A percentile compares a stretch with the other conserved stretches of the same genome.
Conservation (phyloP, 2,888 invertebrate species). For the Phania funesta region DNA sequence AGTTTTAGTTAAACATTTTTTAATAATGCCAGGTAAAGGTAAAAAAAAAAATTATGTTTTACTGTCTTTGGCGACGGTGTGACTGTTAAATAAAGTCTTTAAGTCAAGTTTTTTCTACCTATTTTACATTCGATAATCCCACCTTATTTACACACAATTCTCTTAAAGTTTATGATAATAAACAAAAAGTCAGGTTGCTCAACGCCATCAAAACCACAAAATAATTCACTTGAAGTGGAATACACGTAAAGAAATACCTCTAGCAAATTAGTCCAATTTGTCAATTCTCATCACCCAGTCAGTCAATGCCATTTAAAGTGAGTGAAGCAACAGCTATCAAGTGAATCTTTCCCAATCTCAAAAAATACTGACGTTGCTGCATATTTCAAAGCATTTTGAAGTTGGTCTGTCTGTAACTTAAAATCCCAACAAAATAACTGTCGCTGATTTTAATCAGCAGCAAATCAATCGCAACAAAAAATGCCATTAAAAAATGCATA, state of each 20-base stretch:
- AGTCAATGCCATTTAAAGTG: constrained; percentile 46
- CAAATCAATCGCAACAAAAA: neutral
- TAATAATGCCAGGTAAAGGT: too few species aligned
- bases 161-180: constrained; percentile 6
- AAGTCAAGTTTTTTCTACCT: neutral
- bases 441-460: constrained; percentile 28
- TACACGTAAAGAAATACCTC: constrained; percentile 9
- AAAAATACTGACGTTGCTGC: constrained; percentile 3
- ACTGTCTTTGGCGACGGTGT: too few species aligned
- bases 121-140: neutral
- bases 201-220: constrained; percentile 36
- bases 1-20: too few species aligned
- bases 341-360: constrained; percentile 17
- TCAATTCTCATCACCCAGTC: constrained; percentile 37
- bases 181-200: constrained; percentile 17
- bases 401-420: neutral
- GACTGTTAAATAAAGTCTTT: too few species aligned
- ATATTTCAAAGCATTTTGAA: neutral
- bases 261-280: constrained; percentile 51
- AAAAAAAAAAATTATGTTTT: too few species aligned
- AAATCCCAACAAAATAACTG: constrained; percentile 38
- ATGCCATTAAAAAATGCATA: neutral
- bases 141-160: constrained; percentile 12
- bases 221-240: constrained; percentile 14
- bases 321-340: constrained; percentile 2